These are phyloP conservation scores for Mimumesa dahlbomi DNA, from an alignment of 2,888 invertebrate genomes.

Conservation along the genomic window DNA sequence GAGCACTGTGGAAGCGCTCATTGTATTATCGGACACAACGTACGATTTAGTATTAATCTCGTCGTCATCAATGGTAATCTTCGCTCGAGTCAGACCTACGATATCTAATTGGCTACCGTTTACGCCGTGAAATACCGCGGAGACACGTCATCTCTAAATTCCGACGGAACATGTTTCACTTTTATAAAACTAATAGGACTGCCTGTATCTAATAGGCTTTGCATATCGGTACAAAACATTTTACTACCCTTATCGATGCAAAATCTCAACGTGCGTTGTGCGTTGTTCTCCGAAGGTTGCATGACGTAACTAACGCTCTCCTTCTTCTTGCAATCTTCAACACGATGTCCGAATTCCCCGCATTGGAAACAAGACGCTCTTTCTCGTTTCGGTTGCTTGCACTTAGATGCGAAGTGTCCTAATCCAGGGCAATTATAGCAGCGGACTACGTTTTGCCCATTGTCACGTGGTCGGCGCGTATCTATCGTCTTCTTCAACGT, in stretches of 20 bases:
- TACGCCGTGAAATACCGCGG: not conserved
- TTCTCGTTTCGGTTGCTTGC: conserved; percentile 1
- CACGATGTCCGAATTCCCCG: not conserved
- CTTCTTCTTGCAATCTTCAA: not conserved
- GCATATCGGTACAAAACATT: not conserved
- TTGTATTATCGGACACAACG: conserved; percentile 5
- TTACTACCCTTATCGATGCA: not conserved
- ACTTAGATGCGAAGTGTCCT: conserved; percentile 10
- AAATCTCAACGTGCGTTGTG: too few relatives aligned
- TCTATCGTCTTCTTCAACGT: not conserved
- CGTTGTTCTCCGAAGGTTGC: not conserved
- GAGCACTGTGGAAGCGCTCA: not conserved
- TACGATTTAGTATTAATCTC: conserved; percentile 17
- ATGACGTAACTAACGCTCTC: not conserved
- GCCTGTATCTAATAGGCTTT: conserved; percentile 23
- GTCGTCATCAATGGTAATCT: not conserved
- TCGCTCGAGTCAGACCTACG: not conserved
- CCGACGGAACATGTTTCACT: not conserved
- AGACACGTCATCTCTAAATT: not conserved
- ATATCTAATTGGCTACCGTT: not conserved
- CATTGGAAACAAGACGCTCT: not conserved
- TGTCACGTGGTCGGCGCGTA: not conserved
- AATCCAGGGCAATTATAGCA: conserved; percentile 11
- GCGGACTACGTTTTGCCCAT: not conserved
- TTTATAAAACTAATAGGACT: conserved; percentile 7